Evolutionary conservation across 1,140 invertebrate species (phyloP), one percentile per base, ranked within the genome.

Genomic region (Euborellia annulipes): DNA sequence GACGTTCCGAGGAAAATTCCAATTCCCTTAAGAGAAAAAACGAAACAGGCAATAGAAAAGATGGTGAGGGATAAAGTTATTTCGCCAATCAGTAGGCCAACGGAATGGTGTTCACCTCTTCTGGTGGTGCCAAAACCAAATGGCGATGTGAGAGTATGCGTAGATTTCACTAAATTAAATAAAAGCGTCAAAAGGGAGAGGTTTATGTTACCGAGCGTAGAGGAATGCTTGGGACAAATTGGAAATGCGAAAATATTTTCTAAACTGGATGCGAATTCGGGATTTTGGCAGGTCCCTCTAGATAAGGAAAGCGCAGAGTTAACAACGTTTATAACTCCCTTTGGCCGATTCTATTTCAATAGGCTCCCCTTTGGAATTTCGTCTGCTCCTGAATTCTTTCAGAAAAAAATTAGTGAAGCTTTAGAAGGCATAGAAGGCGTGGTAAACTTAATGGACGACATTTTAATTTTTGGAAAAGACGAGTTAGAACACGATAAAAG

Each of bases 31-130:
- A 22, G 53, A 14, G 46, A 48, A 3, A 48, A 56, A 44, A 42
- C 55, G 21, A 49, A 54, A 45, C 18, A 49, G 36, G 49, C 53
- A 37, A 34, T 60, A 13, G 42, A 61, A 18, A 43, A 52, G 11
- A 37, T 61, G 46, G 18, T 47, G 38, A 37, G 39, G 23, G 41
- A 42, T 20, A 47, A 50, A 13, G 53, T 63, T 11, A 64, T 61
- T 22, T 50, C 51, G 37, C 54, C 43, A 22, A 58, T 61, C 18
- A 52, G 55, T 20, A 49, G 53, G 32, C 53, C 54, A n/a, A 61
- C 58, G 2, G 56, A 59, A 21, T 69, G 64, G 62, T 60, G n/a
- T 18, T 51, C 58, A 13, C 63, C 64, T 4, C 56, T 67, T 21
- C 54, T 68, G 3, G 46, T 56, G 3, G 60, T 64, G 2, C 54